Conservation (phyloP, 2,888 invertebrate species). For the Strigamia crassipes region DNA sequence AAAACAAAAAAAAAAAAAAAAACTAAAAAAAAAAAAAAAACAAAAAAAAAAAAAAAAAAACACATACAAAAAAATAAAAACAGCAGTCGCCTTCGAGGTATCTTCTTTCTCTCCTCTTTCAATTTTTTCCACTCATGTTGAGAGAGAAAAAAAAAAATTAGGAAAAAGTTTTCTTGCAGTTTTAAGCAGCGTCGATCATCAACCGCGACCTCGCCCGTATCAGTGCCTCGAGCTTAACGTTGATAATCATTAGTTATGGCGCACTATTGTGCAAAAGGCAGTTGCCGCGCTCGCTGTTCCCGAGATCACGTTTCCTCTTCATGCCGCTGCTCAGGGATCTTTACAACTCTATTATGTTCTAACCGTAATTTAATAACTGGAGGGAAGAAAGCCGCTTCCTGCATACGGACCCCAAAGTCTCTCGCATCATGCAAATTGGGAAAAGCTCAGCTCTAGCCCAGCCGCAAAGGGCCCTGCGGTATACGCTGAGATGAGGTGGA, state of each 20-base stretch:
- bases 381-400: conserved; percentile 27
- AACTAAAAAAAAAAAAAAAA: too few relatives aligned
- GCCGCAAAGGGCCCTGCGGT: conserved; percentile 32
- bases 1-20: too few relatives aligned
- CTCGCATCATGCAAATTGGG: conserved; percentile 34
- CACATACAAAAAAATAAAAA: not conserved
- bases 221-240: conserved; percentile 25
- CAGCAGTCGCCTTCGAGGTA: not conserved
- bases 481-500: not conserved
- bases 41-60: too few relatives aligned
- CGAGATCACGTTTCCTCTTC: conserved; percentile 31
- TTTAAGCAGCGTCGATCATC: conserved; percentile 26
- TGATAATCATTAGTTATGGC: conserved; percentile 43
- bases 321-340: conserved; percentile 26
- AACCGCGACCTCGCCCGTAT: not conserved
- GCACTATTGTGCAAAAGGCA: conserved; percentile 39
- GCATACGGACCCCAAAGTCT: not conserved
- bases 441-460: conserved; percentile 3
- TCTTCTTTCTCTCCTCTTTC: not conserved
- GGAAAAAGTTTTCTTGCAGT: conserved; percentile 3
- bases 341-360: conserved; percentile 43
- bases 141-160: not conserved
- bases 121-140: not conserved
- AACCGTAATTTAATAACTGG: conserved; percentile 43
- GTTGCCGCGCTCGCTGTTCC: conserved; percentile 4